Conservation (phyloP, 2,888 invertebrate species). For the Hirtodrosophila confusa region DNA sequence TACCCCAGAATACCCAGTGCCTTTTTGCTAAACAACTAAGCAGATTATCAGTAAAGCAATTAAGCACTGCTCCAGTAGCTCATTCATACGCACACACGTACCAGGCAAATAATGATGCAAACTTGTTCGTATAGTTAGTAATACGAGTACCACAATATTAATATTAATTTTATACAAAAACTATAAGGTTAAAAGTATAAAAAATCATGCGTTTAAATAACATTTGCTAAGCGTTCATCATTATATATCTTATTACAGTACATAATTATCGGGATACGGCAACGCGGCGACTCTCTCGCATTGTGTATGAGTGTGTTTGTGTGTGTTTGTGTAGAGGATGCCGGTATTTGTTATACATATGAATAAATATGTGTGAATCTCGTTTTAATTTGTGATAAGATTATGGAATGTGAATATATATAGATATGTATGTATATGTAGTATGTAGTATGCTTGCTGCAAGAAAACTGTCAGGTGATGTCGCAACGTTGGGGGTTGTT, state of each 20-base stretch:
- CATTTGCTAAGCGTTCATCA: slow-evolving; percentile 46
- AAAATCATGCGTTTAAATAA: slow-evolving; percentile 60
- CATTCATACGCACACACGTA: slow-evolving; percentile 38
- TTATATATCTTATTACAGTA: slow-evolving; percentile 45
- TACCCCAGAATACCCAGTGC: slow-evolving; percentile 8
- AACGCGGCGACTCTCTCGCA: slow-evolving; percentile 21
- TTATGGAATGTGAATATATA: neutral
- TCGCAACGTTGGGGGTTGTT: neutral
- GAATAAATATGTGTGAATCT: slow-evolving; percentile 9
- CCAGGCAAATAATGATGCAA: slow-evolving; percentile 41
- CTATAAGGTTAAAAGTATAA: slow-evolving; percentile 43
- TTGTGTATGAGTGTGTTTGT: neutral
- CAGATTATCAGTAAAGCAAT: too few species aligned
- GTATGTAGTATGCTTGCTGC: neutral
- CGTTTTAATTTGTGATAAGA: neutral
- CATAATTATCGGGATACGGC: slow-evolving; percentile 43
- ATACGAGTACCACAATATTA: slow-evolving; percentile 51
- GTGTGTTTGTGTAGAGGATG: neutral
- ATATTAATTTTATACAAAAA: slow-evolving; percentile 52
- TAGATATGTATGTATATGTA: slow-evolving; percentile 1
- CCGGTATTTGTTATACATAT: neutral
- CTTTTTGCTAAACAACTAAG: neutral
- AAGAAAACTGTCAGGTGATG: neutral
- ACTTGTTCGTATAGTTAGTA: slow-evolving; percentile 43
- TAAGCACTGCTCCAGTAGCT: slow-evolving; percentile 6